Conservation (phyloP, 2,113 vertebrate genomes). For the Aspidoscelis tigris region DNA sequence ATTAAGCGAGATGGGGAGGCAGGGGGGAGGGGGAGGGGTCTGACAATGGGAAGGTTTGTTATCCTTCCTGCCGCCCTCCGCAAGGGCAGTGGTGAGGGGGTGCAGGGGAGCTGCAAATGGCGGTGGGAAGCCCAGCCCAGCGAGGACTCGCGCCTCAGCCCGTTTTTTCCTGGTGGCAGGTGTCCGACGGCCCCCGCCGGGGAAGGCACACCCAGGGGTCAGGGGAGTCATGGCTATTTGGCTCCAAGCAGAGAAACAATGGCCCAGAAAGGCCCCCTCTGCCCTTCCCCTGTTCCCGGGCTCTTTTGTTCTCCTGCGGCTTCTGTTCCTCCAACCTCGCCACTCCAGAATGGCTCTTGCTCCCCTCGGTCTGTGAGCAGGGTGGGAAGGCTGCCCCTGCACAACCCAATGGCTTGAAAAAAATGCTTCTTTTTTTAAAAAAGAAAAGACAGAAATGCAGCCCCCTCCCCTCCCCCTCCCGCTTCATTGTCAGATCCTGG, state of each 20-base stretch:
- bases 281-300: slow-evolving; percentile 45
- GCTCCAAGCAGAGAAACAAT: slow-evolving; percentile 62
- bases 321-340: slow-evolving; percentile 46
- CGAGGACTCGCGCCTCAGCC: slow-evolving; percentile 51
- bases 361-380: background rate
- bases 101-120: background rate
- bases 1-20: background rate
- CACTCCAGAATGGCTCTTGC: slow-evolving; percentile 45
- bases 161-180: slow-evolving; percentile 59
- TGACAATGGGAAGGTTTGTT: slow-evolving; percentile 32
- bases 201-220: slow-evolving; percentile 58
- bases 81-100: background rate
- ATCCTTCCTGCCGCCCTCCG: slow-evolving; percentile 25
- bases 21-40: background rate
- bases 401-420: background rate
- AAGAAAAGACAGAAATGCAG: background rate
- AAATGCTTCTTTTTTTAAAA: background rate
- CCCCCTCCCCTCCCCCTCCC: too few species aligned
- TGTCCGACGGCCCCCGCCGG: slow-evolving; percentile 49
- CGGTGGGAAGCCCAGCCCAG: background rate
- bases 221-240: slow-evolving; percentile 58
- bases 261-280: slow-evolving; percentile 48
- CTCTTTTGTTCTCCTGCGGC: background rate
- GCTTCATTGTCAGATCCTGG: rapidly evolving
- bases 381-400: background rate